These are phyloP conservation scores for Chaenodraco wilsoni DNA, from an alignment of 2,797 vertebrate species.

Conservation along the genomic window DNA sequence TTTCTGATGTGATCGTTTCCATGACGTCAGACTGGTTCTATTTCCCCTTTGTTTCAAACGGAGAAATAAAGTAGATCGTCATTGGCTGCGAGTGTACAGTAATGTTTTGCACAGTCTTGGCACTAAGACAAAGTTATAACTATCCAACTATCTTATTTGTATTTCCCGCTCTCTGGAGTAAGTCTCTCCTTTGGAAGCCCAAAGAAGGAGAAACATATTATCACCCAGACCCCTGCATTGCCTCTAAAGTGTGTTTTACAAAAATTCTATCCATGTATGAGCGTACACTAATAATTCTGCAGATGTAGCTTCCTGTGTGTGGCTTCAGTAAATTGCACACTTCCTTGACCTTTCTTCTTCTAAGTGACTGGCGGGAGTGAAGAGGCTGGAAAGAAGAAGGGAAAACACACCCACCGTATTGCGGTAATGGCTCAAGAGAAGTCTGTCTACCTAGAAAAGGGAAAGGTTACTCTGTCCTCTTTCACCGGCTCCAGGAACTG, in stretches of 20 bases:
- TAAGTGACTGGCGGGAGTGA: neutral
- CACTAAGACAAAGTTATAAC: neutral
- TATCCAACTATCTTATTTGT: neutral
- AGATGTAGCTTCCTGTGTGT: neutral
- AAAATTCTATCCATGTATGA: neutral
- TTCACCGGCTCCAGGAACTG: neutral
- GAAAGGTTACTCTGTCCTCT: neutral
- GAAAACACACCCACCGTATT: neutral
- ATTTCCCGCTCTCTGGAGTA: neutral
- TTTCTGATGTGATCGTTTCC: constrained; percentile 5
- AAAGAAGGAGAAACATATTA: neutral
- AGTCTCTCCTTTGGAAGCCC: neutral
- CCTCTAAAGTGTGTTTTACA: neutral
- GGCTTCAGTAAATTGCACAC: neutral
- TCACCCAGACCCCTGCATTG: too few relatives aligned
- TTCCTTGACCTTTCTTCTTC: neutral
- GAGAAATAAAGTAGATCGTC: neutral
- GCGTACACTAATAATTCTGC: too few relatives aligned
- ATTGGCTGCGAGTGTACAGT: too few relatives aligned
- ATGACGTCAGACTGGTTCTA: neutral
- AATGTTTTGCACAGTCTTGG: neutral
- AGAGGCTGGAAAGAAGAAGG: neutral
- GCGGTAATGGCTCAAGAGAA: neutral
- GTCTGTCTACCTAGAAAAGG: neutral
- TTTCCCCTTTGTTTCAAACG: constrained; percentile 1